Conservation (phyloP, 2,797 vertebrate genomes). For the Sardinella longiceps region DNA sequence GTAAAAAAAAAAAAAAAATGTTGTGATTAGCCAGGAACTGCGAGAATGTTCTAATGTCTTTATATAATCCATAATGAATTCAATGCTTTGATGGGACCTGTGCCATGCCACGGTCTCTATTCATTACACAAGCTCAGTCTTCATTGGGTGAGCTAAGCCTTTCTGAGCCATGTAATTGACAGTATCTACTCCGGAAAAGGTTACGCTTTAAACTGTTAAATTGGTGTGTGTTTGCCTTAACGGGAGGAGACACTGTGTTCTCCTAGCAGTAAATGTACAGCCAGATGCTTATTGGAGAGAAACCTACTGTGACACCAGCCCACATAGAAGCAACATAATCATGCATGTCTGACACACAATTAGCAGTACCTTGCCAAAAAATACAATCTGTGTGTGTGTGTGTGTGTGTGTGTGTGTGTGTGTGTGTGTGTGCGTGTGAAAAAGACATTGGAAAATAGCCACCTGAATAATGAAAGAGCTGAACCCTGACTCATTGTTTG, state of each 20-base stretch:
- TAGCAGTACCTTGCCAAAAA: not conserved
- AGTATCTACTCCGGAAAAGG: not conserved
- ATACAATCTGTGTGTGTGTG: not conserved
- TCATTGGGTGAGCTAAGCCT: not conserved
- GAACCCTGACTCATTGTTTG: not conserved
- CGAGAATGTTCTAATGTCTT: not conserved
- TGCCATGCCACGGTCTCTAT: not conserved
- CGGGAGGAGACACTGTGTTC: not conserved
- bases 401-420: not conserved
- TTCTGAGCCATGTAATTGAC: not conserved
- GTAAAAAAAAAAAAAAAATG: too few relatives aligned
- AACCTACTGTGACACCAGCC: not conserved
- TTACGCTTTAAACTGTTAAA: not conserved
- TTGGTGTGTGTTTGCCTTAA: not conserved
- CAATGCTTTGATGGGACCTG: not conserved
- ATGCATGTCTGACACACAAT: not conserved
- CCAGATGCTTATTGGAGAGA: not conserved
- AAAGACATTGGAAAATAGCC: not conserved
- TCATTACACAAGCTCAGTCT: not conserved
- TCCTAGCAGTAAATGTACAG: not conserved
- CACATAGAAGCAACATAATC: not conserved
- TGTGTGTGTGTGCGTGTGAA: too few relatives aligned
- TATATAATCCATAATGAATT: not conserved
- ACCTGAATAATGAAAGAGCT: conserved; percentile 8
- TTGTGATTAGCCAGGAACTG: not conserved